These are phyloP conservation scores for Eulithis prunata DNA, from an alignment of 2,888 invertebrate species.

Conservation along the genomic window DNA sequence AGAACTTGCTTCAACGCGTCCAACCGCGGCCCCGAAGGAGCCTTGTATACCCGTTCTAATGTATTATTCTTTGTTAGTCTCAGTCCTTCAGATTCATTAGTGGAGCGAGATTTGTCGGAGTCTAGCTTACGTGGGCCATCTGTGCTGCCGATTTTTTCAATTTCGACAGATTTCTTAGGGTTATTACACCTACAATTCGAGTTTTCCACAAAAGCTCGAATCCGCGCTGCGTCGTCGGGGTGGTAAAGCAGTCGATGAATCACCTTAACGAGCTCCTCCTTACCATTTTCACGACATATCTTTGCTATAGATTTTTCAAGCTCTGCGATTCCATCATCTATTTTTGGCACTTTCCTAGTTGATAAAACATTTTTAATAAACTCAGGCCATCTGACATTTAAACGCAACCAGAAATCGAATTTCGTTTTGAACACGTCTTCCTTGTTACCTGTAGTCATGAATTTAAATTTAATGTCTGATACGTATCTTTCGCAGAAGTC, in stretches of 20 bases:
- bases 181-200: background rate
- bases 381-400: slow-evolving; percentile 3
- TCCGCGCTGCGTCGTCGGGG: slow-evolving; percentile 11
- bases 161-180: background rate
- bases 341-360: background rate
- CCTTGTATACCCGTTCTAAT: background rate
- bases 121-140: slow-evolving; percentile 3
- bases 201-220: background rate
- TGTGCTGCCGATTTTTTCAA: no score
- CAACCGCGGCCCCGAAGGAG: background rate
- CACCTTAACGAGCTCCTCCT: background rate
- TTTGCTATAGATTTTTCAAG: slow-evolving; percentile 3
- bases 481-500: slow-evolving; percentile 8
- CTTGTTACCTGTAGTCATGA: slow-evolving; percentile 6
- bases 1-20: background rate
- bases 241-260: slow-evolving; percentile 11
- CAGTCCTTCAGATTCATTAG: background rate
- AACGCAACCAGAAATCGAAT: slow-evolving; percentile 8
- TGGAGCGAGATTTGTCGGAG: background rate
- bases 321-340: background rate
- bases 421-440: background rate
- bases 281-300: background rate
- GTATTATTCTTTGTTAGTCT: slow-evolving; percentile 3
- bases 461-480: slow-evolving; percentile 13
- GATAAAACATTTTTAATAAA: slow-evolving; percentile 2